phyloP scores from a whole-genome alignment of 2,113 vertebrate species.

The Bolborhynchus lineola region DNA sequence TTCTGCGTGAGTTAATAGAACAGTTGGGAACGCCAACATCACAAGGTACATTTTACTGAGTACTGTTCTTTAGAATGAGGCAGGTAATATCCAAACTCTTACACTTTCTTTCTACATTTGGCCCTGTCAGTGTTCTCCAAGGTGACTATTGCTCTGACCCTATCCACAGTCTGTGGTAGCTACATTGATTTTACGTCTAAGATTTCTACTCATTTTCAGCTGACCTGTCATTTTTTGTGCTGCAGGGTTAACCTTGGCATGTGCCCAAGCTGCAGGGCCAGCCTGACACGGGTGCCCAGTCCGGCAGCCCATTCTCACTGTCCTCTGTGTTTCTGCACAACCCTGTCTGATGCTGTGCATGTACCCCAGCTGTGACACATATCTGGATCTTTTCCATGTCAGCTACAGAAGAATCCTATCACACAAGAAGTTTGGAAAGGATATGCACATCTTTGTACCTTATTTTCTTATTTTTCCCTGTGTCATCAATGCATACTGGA shows the following conservation, averaged over 20 bases:
- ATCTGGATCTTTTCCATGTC: not conserved
- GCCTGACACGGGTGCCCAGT: not conserved
- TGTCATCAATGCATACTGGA: not conserved
- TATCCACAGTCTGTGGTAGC: not conserved
- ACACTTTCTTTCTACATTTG: not conserved
- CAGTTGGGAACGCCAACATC: not conserved
- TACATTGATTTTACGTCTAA: not conserved
- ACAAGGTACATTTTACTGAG: not conserved
- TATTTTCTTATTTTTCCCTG: not conserved
- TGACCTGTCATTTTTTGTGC: not conserved
- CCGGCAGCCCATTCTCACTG: fast-evolving
- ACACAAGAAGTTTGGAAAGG: not conserved
- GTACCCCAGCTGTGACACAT: not conserved
- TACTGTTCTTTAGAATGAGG: not conserved
- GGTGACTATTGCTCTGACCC: not conserved
- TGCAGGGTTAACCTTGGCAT: not conserved
- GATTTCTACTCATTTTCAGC: not conserved
- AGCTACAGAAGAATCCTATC: not conserved
- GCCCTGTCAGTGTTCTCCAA: not conserved
- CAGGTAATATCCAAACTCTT: not conserved
- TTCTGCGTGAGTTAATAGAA: not conserved
- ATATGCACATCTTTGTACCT: not conserved
- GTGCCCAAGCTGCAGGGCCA: fast-evolving
- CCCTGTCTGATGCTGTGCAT: not conserved
- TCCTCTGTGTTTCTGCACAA: too few species aligned